Conservation (phyloP, 2,888 invertebrate species). For the Agapostemon virescens region DNA sequence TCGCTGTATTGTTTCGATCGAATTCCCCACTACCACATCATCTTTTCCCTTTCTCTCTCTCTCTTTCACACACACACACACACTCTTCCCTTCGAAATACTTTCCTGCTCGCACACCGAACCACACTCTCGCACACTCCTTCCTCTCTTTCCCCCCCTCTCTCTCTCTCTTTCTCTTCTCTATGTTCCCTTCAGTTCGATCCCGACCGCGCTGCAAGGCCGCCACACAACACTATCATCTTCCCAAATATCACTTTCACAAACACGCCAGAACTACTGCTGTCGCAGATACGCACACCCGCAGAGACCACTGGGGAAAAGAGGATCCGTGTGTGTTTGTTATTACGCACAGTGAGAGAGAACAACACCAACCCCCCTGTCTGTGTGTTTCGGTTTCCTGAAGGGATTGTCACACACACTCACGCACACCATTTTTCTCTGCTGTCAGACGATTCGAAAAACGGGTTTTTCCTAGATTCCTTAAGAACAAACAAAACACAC, state of each 20-base stretch:
- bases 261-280: too few species aligned
- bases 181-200: constrained; percentile 37
- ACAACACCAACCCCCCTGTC: too few species aligned
- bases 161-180: not conserved
- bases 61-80: too few species aligned
- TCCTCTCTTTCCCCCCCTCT: not conserved
- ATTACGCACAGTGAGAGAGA: too few species aligned
- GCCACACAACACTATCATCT: constrained; percentile 8
- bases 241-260: constrained; percentile 1
- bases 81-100: not conserved
- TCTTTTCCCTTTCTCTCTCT: constrained; percentile 4
- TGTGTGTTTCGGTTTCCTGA: too few species aligned
- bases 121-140: not conserved
- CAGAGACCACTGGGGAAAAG: too few species aligned
- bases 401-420: too few species aligned
- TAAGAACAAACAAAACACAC: too few species aligned
- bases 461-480: not conserved
- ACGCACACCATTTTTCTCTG: too few species aligned
- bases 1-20: constrained; percentile 50
- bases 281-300: too few species aligned
- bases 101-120: not conserved
- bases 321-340: too few species aligned
- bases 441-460: not conserved
- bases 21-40: constrained; percentile 30
- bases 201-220: constrained; percentile 49